A percentile compares a stretch with the other conserved stretches of the same genome.
Evolutionary conservation across 2,888 invertebrate genomes (phyloP).

Genomic region (Luperina nickerlii): DNA sequence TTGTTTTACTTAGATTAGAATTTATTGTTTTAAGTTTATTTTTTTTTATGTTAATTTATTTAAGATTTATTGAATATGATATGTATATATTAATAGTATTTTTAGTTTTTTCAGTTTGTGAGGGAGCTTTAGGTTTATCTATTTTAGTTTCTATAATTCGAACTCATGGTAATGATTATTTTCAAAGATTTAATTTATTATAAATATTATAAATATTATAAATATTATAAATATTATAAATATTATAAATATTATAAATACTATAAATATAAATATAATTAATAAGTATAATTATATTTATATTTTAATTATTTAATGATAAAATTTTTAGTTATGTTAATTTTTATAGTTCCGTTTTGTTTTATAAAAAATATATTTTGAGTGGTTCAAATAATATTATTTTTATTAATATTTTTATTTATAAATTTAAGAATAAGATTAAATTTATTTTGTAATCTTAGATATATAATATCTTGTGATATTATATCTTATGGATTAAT

Average conservation of each 20-base stretch:
- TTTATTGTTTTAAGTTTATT: constrained; percentile 91
- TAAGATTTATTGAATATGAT: constrained; percentile 85
- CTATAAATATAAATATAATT: too few species aligned
- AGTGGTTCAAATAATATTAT: constrained; percentile 88
- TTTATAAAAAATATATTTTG: constrained; percentile 88
- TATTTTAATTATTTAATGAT: constrained; percentile 79
- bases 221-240: too few species aligned
- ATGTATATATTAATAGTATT: constrained; percentile 91
- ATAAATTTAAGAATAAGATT: constrained; percentile 80
- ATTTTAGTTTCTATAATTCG: constrained; percentile 92
- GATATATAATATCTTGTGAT: constrained; percentile 88
- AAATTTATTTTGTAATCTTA: constrained; percentile 80
- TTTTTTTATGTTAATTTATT: constrained; percentile 87
- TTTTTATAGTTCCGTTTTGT: constrained; percentile 88
- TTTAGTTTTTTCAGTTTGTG: constrained; percentile 92
- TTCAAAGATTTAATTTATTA: constrained; percentile 90
- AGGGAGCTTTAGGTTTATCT: constrained; percentile 91
- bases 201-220: constrained; percentile 59
- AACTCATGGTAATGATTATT: constrained; percentile 91
- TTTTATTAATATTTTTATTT: constrained; percentile 87
- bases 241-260: too few species aligned
- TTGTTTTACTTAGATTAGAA: constrained; percentile 91
- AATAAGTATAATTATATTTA: too few species aligned
- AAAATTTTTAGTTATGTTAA: constrained; percentile 87
- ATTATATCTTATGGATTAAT: constrained; percentile 89